A percentile compares a stretch with the other conserved stretches of the same genome.
These are phyloP conservation scores for Labeo calbasu DNA, from an alignment of 2,797 vertebrate genomes.

Conservation along the genomic window DNA sequence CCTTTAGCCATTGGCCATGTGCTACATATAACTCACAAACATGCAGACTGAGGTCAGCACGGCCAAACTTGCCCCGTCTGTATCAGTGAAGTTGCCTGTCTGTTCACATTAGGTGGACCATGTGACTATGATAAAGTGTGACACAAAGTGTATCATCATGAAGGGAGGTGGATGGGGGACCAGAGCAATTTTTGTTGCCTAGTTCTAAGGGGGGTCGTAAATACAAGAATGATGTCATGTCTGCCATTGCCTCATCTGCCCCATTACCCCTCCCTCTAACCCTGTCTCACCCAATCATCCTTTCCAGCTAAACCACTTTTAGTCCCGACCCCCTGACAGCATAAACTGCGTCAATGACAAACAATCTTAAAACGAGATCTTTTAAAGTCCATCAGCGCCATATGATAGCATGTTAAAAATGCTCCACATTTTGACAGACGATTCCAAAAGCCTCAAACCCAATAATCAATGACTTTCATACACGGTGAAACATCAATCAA, in stretches of 20 bases:
- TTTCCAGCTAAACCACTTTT: conserved; percentile 40
- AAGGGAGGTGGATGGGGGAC: conserved; percentile 18
- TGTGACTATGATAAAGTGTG: conserved; percentile 67
- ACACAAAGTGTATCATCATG: conserved; percentile 62
- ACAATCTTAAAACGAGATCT: conserved; percentile 10
- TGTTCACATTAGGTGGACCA: conserved; percentile 71
- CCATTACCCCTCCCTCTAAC: conserved; percentile 22
- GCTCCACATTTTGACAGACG: conserved; percentile 23
- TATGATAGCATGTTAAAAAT: conserved; percentile 21
- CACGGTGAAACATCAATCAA: neutral
- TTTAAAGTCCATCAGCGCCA: conserved; percentile 29
- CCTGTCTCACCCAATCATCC: conserved; percentile 21
- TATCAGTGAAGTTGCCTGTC: conserved; percentile 73
- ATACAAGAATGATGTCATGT: conserved; percentile 63
- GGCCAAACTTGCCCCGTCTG: conserved; percentile 61
- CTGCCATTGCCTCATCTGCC: conserved; percentile 54
- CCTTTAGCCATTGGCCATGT: conserved; percentile 47
- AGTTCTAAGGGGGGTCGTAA: conserved; percentile 51
- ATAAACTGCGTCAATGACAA: conserved; percentile 34
- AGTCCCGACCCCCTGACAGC: conserved; percentile 19
- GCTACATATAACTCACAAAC: conserved; percentile 58
- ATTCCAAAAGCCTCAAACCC: conserved; percentile 22
- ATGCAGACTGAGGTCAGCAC: conserved; percentile 42
- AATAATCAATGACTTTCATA: conserved; percentile 12
- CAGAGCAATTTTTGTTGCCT: conserved; percentile 42